Percentiles rank a stretch among this genome's conserved stretches.
These are phyloP conservation scores for Thyatira batis DNA, from an alignment of 2,888 invertebrate genomes.

Conservation along the genomic window DNA sequence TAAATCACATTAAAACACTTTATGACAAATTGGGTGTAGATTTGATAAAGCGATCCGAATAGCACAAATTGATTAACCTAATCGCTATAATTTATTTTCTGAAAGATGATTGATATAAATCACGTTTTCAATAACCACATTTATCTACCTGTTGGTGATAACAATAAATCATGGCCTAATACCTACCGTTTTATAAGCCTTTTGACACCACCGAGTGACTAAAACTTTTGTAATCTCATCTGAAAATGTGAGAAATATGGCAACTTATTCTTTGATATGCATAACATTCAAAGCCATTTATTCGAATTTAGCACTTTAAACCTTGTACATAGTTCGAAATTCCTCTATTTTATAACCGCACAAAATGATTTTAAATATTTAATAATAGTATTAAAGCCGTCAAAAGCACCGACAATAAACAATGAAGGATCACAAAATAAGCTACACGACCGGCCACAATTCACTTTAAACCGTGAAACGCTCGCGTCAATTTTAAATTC, in stretches of 20 bases:
- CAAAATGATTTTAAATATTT: too few species aligned
- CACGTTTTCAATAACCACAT: constrained; percentile 13
- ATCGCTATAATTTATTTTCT: neutral
- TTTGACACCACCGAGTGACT: neutral
- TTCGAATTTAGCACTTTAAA: too few species aligned
- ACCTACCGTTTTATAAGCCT: neutral
- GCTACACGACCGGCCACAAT: neutral
- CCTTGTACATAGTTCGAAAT: too few species aligned
- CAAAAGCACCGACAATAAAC: neutral
- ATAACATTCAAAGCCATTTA: too few species aligned
- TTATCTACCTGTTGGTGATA: constrained; percentile 22
- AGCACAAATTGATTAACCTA: neutral
- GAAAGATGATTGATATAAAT: neutral
- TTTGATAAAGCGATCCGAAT: neutral
- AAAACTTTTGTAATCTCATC: too few species aligned
- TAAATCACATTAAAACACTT: too few species aligned
- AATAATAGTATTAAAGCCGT: neutral
- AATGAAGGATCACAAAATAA: neutral
- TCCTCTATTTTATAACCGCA: too few species aligned
- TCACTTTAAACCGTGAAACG: neutral
- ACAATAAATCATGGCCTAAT: constrained; percentile 22
- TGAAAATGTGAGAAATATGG: too few species aligned
- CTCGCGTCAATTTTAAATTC: constrained; percentile 13
- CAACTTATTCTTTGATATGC: too few species aligned
- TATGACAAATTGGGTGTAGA: neutral